phyloP scores from a whole-genome alignment of 2,888 invertebrate species.

The Argynnis bischoffii region DNA sequence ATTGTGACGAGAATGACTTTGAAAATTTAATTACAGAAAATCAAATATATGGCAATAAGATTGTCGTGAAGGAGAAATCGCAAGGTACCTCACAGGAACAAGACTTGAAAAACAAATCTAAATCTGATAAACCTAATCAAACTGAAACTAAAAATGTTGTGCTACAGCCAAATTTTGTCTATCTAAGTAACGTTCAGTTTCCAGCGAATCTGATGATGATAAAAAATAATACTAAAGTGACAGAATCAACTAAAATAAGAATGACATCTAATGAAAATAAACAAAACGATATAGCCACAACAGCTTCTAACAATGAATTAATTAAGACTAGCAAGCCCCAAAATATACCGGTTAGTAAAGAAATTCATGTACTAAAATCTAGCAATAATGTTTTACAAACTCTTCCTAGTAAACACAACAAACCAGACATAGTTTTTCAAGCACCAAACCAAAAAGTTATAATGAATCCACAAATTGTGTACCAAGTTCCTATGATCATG shows the following conservation, averaged over 20 bases:
- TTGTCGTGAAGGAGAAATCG: conserved; percentile 81
- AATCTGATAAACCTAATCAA: conserved; percentile 53
- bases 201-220: conserved; percentile 76
- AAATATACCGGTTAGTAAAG: conserved; percentile 51
- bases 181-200: conserved; percentile 73
- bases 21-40: conserved; percentile 81
- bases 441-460: conserved; percentile 64
- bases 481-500: conserved; percentile 69
- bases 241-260: conserved; percentile 52
- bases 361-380: conserved; percentile 62
- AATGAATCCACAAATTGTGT: conserved; percentile 69
- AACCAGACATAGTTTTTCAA: conserved; percentile 60
- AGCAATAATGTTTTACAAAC: conserved; percentile 62
- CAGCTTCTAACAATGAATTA: conserved; percentile 45
- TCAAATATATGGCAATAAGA: conserved; percentile 81
- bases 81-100: conserved; percentile 70
- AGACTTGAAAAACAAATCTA: conserved; percentile 60
- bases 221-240: conserved; percentile 63
- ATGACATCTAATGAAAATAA: conserved; percentile 58
- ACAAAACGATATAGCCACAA: conserved; percentile 37
- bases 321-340: conserved; percentile 48
- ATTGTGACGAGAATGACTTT: conserved; percentile 78
- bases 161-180: conserved; percentile 72
- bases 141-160: conserved; percentile 65
- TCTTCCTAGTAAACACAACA: conserved; percentile 56